Base-by-base conservation (phyloP, 2,797 vertebrate genomes). In the Danionella dracula region DNA sequence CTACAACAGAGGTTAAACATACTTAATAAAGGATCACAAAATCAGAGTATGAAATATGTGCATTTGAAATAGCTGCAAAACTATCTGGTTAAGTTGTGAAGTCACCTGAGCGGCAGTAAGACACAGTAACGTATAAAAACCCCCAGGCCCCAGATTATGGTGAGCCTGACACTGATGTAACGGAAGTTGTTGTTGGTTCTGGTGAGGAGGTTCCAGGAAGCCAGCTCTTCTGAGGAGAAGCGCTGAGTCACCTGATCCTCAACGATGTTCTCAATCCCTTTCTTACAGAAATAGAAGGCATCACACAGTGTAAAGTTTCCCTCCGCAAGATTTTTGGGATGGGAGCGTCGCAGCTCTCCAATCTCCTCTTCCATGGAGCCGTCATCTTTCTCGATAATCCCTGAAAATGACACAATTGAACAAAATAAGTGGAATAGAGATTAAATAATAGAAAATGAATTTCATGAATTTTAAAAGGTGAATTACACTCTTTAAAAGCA, bases 181-280 rank as follows among this genome's bases (percentile, higher is more conserved):
- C 86, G 88, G 81, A 99, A 99, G 82, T 97, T 92, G 73, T 90
- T 81, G 51, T 98, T 99, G 78, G 95, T 97, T 70, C 96, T 88
- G 0, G 96, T 98, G 60, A 99, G 93, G 20, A 99, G 93, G 81
- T 98, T 99, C 94, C 96, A 99, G 49, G 94, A 96, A 48, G 87
- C 91, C 46, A 99, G 82, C 76, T 99, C 94, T 83, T 99, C 94
- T 0, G 96, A 97, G n/a, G 94, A 94, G 84, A 99, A 98, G 50
- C 94, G 82, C 70, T 96, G 93, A 1, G 95, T 98, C 78, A 98
- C 95, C 82, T 94, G 89, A 44, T 98, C 96, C 34, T 98, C 95
- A 51, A 93, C 91, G 54, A 98, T 95, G 76, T 92, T 92, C 84
- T 96, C 94, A 76, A 96, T 48, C 0, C 95, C 96, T 73, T 91